These are phyloP conservation scores for Ophiothrix spiculata DNA, from an alignment of 35 echinoderm and acorn worm species.

Conservation along the genomic window DNA sequence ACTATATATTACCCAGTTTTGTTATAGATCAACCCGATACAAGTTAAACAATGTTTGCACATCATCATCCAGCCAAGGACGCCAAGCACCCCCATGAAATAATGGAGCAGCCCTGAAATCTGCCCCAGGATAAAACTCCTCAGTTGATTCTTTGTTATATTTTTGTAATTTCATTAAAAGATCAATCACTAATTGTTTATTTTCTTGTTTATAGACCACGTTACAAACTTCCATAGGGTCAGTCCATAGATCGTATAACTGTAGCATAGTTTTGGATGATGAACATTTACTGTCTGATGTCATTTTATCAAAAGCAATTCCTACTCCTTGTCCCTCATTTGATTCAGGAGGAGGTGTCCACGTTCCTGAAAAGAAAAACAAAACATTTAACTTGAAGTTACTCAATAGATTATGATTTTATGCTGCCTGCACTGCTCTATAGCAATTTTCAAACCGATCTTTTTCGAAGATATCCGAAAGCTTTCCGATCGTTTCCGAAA, in stretches of 20 bases:
- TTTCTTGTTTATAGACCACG: background rate
- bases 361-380: too few species aligned
- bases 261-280: background rate
- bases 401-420: too few species aligned
- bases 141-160: slow-evolving; percentile 22
- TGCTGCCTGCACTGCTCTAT: too few species aligned
- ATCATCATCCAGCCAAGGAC: slow-evolving; percentile 24
- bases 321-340: too few species aligned
- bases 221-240: slow-evolving; percentile 21
- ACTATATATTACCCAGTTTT: too few species aligned
- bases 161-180: slow-evolving; percentile 7
- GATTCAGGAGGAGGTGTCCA: too few species aligned
- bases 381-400: too few species aligned
- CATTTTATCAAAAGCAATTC: too few species aligned
- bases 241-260: slow-evolving; percentile 18
- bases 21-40: too few species aligned
- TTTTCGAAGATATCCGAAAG: too few species aligned
- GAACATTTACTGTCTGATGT: background rate
- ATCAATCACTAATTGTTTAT: background rate
- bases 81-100: slow-evolving; percentile 29
- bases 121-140: background rate
- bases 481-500: too few species aligned
- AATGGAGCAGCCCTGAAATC: slow-evolving; percentile 5
- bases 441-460: too few species aligned
- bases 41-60: background rate